Evolutionary conservation across 2,113 vertebrate species (phyloP), one percentile per base, ranked within the genome.

Genomic region (Odocoileus hemionus): DNA sequence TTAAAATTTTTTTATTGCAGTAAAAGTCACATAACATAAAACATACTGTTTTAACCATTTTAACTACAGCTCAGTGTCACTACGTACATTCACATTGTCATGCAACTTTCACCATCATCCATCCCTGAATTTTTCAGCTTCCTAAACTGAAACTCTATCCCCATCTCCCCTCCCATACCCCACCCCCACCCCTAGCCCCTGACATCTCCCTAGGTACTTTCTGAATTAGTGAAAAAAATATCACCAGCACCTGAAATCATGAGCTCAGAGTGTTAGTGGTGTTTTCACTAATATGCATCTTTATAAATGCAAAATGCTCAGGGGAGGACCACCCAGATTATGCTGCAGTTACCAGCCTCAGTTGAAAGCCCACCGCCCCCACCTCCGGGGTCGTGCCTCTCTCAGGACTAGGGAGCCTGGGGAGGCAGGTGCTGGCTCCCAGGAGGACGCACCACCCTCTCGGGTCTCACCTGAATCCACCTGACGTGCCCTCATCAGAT

Each of bases 401-500:
- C 50, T 5, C 0, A 6, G 45, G 25, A 16, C 55, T 13, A 2
- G 2, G 0, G 33, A 61, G 15, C n/a, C 8, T 0, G 33, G 5
- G 15, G 8, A 43, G 57, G 30, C 25, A 19, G 39, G 39, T 1
- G 26, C 25, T 0, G 9, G 19, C 55, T 86, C 88, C 93, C 86
- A 50, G 96, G 96, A 96, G 30, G 60, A 58, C 0, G 25, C 78
- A 12, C 91, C 83, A 4, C 94, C 76, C 70, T 97, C 97, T 95
- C 47, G 82, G 4, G 1, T 95, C 95, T 92, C 58, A 52, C 76
- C 93, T 96, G 98, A 97, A 97, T 93, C 95, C 96, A 33, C 97
- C 80, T 96, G 98, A 97, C 88, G 88, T 95, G 97, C 97, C 98
- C 97, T 98, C 98, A 96, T 97, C 98, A 89, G 98, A 88, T 86